Evolutionary conservation across 2,113 vertebrate genomes (phyloP), one percentile per base, ranked within the genome.

Genomic region (Columba janthina): DNA sequence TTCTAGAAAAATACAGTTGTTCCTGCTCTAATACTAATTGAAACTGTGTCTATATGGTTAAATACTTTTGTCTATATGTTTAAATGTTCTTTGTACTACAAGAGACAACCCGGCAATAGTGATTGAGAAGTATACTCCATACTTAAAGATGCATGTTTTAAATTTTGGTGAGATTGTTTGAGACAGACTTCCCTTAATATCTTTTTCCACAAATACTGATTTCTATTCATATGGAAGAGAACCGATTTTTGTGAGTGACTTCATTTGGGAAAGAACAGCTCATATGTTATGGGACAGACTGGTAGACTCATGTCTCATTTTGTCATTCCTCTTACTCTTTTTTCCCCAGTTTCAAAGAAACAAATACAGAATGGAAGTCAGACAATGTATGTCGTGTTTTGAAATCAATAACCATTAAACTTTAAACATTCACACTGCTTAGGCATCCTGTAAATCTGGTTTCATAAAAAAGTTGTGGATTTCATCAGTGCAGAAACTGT

Each of bases 191-290:
- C 20, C 17, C 9, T 3, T 46, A 69, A 56, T 5, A 57, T 12
- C 10, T 11, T 73, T 76, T 65, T 31, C 28, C 67, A 76, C 22
- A 73, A 88, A 88, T 32, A 11, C 7, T 51, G 24, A 36, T 61
- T 85, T 56, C 36, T 54, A 17, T 25, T 75, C 11, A 31, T n/a
- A 11, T 10, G 21, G 40, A 87, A 67, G 18, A 40, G 24, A 85
- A 64, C 12, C 21, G 15, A 51, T 66, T 75, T 75, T 73, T 62
- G 10, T 16, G 40, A 65, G 17, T 81, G 21, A 82, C 46, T 89
- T 90, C 17, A 85, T n/a, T 25, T 67, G 38, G 28, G n/a, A 74
- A 82, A 65, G 56, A 91, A 66, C 38, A 93, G 60, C 40, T 80
- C 11, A 3, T 31, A 18, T 24, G 15, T 84, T 93, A 42, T 28